Evolutionary conservation across 2,797 vertebrate genomes (phyloP), one percentile per base, ranked within the genome.

Genomic region (Amniataba percoides): DNA sequence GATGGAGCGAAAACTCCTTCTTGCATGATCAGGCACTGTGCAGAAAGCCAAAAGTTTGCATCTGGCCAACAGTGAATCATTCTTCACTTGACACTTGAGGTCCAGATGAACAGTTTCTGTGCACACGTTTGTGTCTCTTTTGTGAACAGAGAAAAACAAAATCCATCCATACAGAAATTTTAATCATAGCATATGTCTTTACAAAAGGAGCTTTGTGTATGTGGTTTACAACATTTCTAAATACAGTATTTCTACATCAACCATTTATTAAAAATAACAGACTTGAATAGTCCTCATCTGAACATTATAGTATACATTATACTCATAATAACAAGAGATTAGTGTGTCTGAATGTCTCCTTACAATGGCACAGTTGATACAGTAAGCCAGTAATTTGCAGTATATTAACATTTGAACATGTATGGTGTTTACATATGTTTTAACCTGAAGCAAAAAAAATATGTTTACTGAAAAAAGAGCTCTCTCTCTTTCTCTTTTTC

Each of bases 171-270:
- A 84, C 82, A 86, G 71, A 90, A 85, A 88, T 63, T 89, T 92
- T 91, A 92, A 78, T 91, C 91, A 77, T 91, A 80, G 78, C 66
- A 71, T 77, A 79, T 82, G 11, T 84, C 52, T 90, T 88, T 91
- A 91, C 86, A 94, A 94, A 93, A 93, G 66, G 56, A 87, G 70
- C 56, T 71, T 85, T 74, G 84, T 92, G 80, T 87, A 74, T 86
- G 87, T 86, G 82, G 83, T 83, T 88, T 84, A 90, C 87, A 89
- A 84, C 85, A 88, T 69, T 53, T 91, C 68, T 82, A 82, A 88
- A 90, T 82, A 72, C 71, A 70, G 7, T 46, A 90, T 83, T 83
- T 88, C 71, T 85, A 90, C 84, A 85, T 85, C 64, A 83, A 89
- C 80, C 77, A 86, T 71, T 89, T 88, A 89, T 59, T 87, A 87